These are phyloP conservation scores for Neostethus bicornis DNA, from an alignment of 2,797 vertebrate genomes.

Conservation along the genomic window DNA sequence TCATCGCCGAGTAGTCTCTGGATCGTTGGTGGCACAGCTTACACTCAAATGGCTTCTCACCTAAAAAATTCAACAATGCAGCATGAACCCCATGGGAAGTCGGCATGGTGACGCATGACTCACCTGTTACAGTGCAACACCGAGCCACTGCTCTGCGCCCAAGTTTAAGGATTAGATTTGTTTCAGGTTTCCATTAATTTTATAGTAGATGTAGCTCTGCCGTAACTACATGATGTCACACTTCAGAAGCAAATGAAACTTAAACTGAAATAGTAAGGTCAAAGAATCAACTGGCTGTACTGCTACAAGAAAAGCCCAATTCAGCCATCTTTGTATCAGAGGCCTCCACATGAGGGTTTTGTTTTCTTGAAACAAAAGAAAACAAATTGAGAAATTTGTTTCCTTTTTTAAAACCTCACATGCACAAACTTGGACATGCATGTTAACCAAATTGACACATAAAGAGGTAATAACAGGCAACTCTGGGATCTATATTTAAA, in stretches of 20 bases:
- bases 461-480: not conserved
- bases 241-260: no score
- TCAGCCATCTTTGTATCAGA: not conserved
- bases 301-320: not conserved
- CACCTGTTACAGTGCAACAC: not conserved
- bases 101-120: not conserved
- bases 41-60: conserved; percentile 99
- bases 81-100: conserved; percentile 31
- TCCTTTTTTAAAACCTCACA: not conserved
- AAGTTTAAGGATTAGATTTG: conserved; percentile 20
- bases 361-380: not conserved
- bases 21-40: conserved; percentile 99
- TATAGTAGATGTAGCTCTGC: no score
- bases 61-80: conserved; percentile 73
- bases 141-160: not conserved
- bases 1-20: conserved; percentile 98
- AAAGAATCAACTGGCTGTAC: not conserved
- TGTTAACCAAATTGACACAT: not conserved
- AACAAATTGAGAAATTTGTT: not conserved
- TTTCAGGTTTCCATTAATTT: conserved; percentile 25
- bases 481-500: not conserved
- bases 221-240: no score
- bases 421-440: not conserved
- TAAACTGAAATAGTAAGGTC: not conserved
- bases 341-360: not conserved